A percentile compares a stretch with the other conserved stretches of the same genome.
Conservation (phyloP, 2,113 vertebrate species). For the Cynocephalus volans region DNA sequence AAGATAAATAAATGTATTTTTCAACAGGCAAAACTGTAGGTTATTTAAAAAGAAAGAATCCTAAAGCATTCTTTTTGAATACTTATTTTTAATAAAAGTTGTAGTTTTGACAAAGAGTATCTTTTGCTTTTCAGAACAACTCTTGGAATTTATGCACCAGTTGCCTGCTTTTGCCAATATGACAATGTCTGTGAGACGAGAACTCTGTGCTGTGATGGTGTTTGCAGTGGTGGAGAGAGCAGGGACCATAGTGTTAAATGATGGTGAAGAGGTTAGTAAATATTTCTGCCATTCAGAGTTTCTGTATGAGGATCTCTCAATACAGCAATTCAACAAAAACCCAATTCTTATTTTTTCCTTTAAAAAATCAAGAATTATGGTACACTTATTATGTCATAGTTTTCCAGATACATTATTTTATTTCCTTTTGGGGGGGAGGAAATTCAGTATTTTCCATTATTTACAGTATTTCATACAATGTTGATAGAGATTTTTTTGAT, state of each 20-base stretch:
- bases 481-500: neutral
- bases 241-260: conserved; percentile 97
- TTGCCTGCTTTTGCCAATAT: conserved; percentile 99
- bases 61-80: conserved; percentile 73
- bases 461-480: neutral
- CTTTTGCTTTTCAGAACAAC: conserved; percentile 94
- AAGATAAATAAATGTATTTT: conserved; percentile 6
- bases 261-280: conserved; percentile 97
- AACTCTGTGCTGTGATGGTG: conserved; percentile 99
- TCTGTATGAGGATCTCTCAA: neutral
- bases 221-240: conserved; percentile 98
- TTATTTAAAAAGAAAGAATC: conserved; percentile 77
- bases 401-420: neutral
- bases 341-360: neutral
- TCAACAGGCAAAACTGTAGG: conserved; percentile 76
- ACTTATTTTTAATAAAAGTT: conserved; percentile 73
- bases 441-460: neutral
- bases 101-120: conserved; percentile 73
- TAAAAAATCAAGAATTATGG: neutral
- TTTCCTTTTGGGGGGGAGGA: too few species aligned
- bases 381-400: neutral
- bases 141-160: conserved; percentile 99
- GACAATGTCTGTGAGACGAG: conserved; percentile 99
- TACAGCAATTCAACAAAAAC: neutral
- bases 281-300: conserved; percentile 13